Evolutionary conservation across 2,888 invertebrate species (phyloP).

Genomic region (Toxonevra muliebris): DNA sequence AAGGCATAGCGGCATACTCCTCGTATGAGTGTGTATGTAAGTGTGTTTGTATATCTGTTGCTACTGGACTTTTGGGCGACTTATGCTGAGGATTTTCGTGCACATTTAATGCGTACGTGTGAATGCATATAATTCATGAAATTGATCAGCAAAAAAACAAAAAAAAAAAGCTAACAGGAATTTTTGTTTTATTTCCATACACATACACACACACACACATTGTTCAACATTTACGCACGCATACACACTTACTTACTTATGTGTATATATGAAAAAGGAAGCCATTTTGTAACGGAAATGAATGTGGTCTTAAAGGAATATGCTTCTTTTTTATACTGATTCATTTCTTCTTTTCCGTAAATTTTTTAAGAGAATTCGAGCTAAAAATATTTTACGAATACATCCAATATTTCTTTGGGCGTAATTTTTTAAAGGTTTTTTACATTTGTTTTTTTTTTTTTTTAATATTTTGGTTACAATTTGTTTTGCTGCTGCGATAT

Average conservation of each 20-base stretch:
- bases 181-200: not conserved
- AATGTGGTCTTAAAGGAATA: conserved; percentile 26
- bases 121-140: conserved; percentile 40
- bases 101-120: conserved; percentile 36
- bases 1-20: too few relatives aligned
- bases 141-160: conserved; percentile 27
- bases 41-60: conserved; percentile 21
- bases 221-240: not conserved
- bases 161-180: too few relatives aligned
- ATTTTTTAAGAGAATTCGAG: too few relatives aligned
- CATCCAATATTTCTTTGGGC: too few relatives aligned
- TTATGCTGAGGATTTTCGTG: conserved; percentile 28
- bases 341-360: too few relatives aligned
- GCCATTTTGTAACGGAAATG: conserved; percentile 33
- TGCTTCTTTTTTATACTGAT: too few relatives aligned
- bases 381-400: too few relatives aligned
- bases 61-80: conserved; percentile 20
- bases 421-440: too few relatives aligned
- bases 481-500: too few relatives aligned
- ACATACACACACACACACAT: not conserved
- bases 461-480: too few relatives aligned
- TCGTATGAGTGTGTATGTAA: conserved; percentile 9
- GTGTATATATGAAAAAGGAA: conserved; percentile 10
- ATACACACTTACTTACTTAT: not conserved
- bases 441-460: too few relatives aligned